Base-by-base conservation (phyloP, 1,140 invertebrate genomes). In the Nasonia giraulti region DNA sequence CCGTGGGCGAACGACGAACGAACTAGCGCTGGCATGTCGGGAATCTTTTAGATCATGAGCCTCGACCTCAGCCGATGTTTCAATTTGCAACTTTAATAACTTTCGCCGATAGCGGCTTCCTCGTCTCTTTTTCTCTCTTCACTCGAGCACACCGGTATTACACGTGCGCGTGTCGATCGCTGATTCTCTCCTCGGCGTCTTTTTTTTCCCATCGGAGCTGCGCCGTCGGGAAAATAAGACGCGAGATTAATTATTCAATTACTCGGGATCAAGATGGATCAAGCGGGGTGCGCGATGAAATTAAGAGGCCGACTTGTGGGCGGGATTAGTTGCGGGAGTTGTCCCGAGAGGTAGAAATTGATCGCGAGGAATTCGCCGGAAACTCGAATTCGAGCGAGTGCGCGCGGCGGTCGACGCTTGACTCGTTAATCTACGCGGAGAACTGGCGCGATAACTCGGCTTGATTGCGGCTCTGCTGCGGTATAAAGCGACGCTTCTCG, bases 191-290 rank as follows among this genome's bases (percentile, higher is more conserved):
- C 40, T 1, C n/a, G 31, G 7, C 14, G 27, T 27, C 27, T 27
- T 66, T 33, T 33, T 50, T 78, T 62, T 11, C 11, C 20, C 55
- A 5, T 17, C 17, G 7, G n/a, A 2, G 10, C 8, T 37, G 4
- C 17, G 17, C 33, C 12, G 33, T 37, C 5, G 23, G 5, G 1
- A n/a, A 71, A 14, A 80, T 69, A 71, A 80, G 66, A 69, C 17
- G 12, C 40, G n/a, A 40, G 12, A 80, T 80, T 71, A 69, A 71
- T 80, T 69, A 80, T 80, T 80, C 79, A 44, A 71, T 80, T 71
- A 71, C 37, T 31, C 23, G 37, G 33, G 66, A 23, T 80, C 33
- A 71, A 31, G 66, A 40, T 80, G 40, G 40, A 69, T 69, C 62
- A 71, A 20, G 37, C 40, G 11, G 8, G 2, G 27, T n/a, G 12